Conservation (phyloP, 2,113 vertebrate species). For the Natator depressus region DNA sequence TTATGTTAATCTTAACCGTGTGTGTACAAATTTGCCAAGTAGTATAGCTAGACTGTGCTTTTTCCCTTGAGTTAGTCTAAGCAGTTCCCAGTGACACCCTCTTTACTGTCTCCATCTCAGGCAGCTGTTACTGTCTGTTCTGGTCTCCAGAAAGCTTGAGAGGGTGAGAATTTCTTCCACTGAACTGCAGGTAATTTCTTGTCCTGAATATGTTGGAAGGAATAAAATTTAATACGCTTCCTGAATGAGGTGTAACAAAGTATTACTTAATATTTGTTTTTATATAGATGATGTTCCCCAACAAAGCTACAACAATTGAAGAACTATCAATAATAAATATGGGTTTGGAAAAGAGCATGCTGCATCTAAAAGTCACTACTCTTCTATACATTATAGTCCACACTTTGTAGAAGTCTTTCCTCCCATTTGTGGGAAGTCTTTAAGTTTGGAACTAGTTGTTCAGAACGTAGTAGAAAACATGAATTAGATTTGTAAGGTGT, state of each 20-base stretch:
- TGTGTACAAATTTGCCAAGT: background rate
- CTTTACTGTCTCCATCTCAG: background rate
- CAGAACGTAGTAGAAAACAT: background rate
- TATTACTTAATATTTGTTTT: background rate
- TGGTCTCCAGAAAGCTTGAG: background rate
- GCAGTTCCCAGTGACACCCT: background rate
- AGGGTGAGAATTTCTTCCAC: background rate
- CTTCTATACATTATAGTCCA: background rate
- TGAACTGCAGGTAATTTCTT: background rate
- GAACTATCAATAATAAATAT: background rate
- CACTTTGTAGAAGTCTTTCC: background rate
- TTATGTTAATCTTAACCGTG: background rate
- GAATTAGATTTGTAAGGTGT: background rate
- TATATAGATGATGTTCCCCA: background rate
- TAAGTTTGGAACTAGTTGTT: background rate
- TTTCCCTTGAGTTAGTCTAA: background rate
- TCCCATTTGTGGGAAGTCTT: background rate
- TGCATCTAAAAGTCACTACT: background rate
- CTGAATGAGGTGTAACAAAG: background rate
- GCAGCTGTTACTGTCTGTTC: background rate
- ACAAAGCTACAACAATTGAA: background rate
- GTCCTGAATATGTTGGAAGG: background rate
- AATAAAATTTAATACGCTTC: background rate
- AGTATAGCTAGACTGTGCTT: background rate
- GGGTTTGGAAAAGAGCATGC: background rate